phyloP scores from a whole-genome alignment of 2,888 invertebrate species.

The Phyto melanocephala region DNA sequence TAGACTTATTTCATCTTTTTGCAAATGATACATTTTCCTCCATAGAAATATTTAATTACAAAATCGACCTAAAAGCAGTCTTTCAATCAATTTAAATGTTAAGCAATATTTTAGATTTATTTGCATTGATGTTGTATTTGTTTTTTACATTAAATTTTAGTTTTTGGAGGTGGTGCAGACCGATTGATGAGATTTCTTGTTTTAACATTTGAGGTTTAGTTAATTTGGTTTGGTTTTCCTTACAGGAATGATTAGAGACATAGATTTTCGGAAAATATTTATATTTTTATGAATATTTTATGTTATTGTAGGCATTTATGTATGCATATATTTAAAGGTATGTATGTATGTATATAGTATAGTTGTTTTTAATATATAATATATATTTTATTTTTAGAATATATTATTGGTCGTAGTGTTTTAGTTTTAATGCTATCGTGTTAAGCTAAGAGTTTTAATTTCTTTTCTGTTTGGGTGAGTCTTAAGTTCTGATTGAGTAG shows the following conservation, averaged over 20 bases:
- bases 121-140: not conserved
- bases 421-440: constrained; percentile 23
- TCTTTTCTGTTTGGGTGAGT: not conserved
- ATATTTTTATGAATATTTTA: constrained; percentile 23
- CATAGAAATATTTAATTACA: not conserved
- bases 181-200: constrained; percentile 36
- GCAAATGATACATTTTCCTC: not conserved
- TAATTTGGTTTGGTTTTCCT: not conserved
- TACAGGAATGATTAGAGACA: constrained; percentile 35
- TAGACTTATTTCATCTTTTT: too few relatives aligned
- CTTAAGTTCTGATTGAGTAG: constrained; percentile 7
- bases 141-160: not conserved
- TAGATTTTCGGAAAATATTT: constrained; percentile 57
- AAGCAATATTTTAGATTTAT: not conserved
- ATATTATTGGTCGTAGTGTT: constrained; percentile 62
- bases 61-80: not conserved
- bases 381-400: not conserved
- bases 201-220: constrained; percentile 42
- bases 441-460: constrained; percentile 38
- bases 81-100: not conserved
- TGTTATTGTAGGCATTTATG: constrained; percentile 28
- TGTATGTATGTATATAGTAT: not conserved
- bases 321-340: constrained; percentile 36
- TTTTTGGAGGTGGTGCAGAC: constrained; percentile 46
- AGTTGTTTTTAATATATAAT: not conserved